Evolutionary conservation across 2,888 invertebrate species (phyloP).

Genomic region (Euplagia quadripunctaria): DNA sequence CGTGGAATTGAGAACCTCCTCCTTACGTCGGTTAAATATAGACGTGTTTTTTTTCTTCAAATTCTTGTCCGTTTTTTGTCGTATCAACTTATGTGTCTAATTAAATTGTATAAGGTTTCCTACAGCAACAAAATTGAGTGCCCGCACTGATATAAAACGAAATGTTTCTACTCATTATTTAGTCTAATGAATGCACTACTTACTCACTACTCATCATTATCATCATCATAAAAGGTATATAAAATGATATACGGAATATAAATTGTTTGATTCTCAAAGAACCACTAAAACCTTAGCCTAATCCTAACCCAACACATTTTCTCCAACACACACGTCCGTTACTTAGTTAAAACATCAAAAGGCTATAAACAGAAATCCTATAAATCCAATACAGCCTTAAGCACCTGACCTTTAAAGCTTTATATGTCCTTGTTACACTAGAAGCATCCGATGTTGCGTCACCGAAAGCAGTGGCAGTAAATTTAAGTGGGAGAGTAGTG

Average conservation of each 20-base stretch:
- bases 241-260: not conserved
- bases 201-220: not conserved
- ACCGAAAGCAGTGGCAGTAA: conserved; percentile 32
- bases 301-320: not conserved
- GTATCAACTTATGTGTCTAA: too few species aligned
- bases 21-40: too few species aligned
- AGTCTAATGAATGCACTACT: too few species aligned
- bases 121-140: too few species aligned
- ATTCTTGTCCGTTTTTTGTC: too few species aligned
- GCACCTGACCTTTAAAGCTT: conserved; percentile 28
- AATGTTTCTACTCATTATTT: too few species aligned
- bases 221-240: not conserved
- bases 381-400: conserved; percentile 6
- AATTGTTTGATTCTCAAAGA: not conserved
- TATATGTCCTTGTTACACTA: conserved; percentile 24
- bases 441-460: conserved; percentile 33
- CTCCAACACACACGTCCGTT: not conserved
- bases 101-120: too few species aligned
- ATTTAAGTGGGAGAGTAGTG: conserved; percentile 37
- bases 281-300: not conserved
- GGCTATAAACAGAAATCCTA: conserved; percentile 1
- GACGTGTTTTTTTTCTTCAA: too few species aligned
- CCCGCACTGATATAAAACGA: too few species aligned
- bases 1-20: too few species aligned
- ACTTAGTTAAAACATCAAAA: not conserved